Evolutionary conservation across 2,113 vertebrate species (phyloP), one percentile per base, ranked within the genome.

Genomic region (Actenoides hombroni): DNA sequence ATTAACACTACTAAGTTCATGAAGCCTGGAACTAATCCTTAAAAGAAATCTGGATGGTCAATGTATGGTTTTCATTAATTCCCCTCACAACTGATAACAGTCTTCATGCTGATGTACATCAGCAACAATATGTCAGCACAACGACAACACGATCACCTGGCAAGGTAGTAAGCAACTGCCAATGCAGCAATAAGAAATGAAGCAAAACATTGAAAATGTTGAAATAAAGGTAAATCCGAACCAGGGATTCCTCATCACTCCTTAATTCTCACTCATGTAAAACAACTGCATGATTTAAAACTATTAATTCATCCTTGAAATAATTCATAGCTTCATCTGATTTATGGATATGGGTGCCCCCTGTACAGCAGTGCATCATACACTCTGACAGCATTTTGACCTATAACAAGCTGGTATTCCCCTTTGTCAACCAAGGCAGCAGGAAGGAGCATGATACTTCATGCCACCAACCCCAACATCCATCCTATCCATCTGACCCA

Each of bases 321-420:
- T 70, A 74, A 70, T 35, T 39, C 23, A 57, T 0, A 49, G 44
- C 10, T 79, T 85, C 14, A 65, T 6, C 59, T 61, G 54, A 61
- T 7, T 5, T 4, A 26, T 0, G 18, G 31, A 15, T 24, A n/a
- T 0, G 0, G 5, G 6, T 4, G 31, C 51, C 59, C 19, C 10
- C 39, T 3, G 23, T 7, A 28, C 39, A 81, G 46, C 56, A 40
- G 23, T 0, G 3, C 20, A 44, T 16, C 31, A 20, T 0, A 10
- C 9, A 3, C 39, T n/a, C 39, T 35, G 14, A 12, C 13, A 13
- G 29, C 23, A 13, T 10, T 53, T 4, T 10, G 12, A 48, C 18
- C 23, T 35, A 0, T 0, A 29, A 19, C 31, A 25, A 79, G 26
- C 53, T 23, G 13, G 23, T n/a, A 54, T n/a, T 35, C 6, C 13